Percentiles rank a stretch among this genome's conserved stretches.
phyloP scores from a whole-genome alignment of 1,140 invertebrate genomes.

The Zaprionus africanus region DNA sequence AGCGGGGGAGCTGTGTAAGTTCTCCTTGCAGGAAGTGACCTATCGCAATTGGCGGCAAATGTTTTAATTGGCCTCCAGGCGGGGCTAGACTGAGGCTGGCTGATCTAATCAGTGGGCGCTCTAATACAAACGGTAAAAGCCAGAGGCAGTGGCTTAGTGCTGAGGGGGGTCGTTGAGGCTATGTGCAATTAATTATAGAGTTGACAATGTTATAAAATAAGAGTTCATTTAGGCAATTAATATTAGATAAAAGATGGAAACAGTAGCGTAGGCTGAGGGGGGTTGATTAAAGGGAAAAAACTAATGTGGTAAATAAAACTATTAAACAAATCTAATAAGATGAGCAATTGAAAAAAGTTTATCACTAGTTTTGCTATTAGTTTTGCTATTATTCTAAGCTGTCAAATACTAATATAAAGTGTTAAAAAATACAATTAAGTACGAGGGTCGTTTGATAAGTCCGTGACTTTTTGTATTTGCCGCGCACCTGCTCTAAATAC shows the following conservation, averaged over 20 bases:
- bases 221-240: too few relatives aligned
- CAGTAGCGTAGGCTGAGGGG: not conserved
- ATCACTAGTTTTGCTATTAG: too few relatives aligned
- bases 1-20: constrained; percentile 7
- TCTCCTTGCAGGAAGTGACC: constrained; percentile 55
- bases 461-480: too few relatives aligned
- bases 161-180: not conserved
- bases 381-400: too few relatives aligned
- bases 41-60: constrained; percentile 72
- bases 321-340: too few relatives aligned
- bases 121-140: constrained; percentile 75
- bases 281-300: too few relatives aligned
- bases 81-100: not conserved
- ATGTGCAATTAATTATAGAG: not conserved
- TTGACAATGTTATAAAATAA: too few relatives aligned
- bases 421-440: too few relatives aligned
- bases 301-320: not conserved
- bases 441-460: too few relatives aligned
- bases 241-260: not conserved
- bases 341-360: too few relatives aligned
- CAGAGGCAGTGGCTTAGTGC: not conserved
- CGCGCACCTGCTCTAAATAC: too few relatives aligned
- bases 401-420: too few relatives aligned
- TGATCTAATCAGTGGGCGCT: constrained; percentile 69
- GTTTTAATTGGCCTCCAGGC: constrained; percentile 69